Evolutionary conservation across 2,113 vertebrate species (phyloP), one percentile per base, ranked within the genome.

Genomic region (Gallinago paraguaiae): DNA sequence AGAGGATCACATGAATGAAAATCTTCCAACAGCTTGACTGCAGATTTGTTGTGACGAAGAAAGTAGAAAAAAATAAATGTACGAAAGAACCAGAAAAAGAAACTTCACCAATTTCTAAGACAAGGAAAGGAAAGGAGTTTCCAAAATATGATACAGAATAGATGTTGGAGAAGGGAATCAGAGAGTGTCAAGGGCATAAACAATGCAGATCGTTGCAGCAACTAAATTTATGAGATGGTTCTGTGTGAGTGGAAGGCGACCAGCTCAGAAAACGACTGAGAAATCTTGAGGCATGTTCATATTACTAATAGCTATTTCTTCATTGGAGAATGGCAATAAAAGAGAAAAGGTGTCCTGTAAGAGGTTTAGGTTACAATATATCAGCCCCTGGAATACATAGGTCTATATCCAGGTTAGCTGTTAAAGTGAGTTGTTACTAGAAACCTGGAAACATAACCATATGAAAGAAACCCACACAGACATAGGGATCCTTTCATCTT

Each of bases 131-230:
- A 70, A 75, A 54, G 4, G 37, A 27, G 2, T 57, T 87, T 87
- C 17, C 33, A 39, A 82, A 74, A 39, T 16, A 45, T 0, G 0
- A 45, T 24, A 24, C 11, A 23, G n/a, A 71, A 46, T 3, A 61
- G 16, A 37, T 0, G 0, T 5, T 18, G 6, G 37, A 69, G 65
- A 69, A 92, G 15, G 12, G 17, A 5, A n/a, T 63, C 33, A 63
- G 15, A 39, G 2, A 81, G 5, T 2, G 15, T 43, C 27, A 39
- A 50, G 31, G 17, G 23, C 60, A 68, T 71, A 46, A 25, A 17
- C 0, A 3, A n/a, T 16, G 19, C 7, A 69, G 43, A 68, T 9
- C 16, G 37, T 17, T 50, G 7, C 11, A 53, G 19, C 0, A 9
- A 8, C 23, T 79, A 56, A 79, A 54, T 50, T 50, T 7, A 53